Percentiles rank a stretch among this genome's conserved stretches.
These are phyloP conservation scores for Drosophila meridionalis DNA, from an alignment of 2,888 invertebrate species.

Conservation along the genomic window DNA sequence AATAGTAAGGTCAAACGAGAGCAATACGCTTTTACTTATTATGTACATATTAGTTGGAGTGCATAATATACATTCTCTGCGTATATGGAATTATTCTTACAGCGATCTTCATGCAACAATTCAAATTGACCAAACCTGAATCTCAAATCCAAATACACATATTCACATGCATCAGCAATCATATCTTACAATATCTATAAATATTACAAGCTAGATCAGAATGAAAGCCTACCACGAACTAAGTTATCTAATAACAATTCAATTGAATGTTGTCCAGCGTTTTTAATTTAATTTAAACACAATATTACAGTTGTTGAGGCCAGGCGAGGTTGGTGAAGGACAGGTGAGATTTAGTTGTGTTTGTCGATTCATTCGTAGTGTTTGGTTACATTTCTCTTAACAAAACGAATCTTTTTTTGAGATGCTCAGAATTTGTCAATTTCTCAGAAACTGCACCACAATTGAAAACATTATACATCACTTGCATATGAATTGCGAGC, in stretches of 20 bases:
- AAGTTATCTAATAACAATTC: slow-evolving; percentile 21
- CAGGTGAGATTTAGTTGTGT: slow-evolving; percentile 87
- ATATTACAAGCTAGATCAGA: background rate
- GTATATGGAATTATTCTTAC: background rate
- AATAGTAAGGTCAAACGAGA: slow-evolving; percentile 1
- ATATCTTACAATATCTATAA: background rate
- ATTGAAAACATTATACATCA: slow-evolving; percentile 4
- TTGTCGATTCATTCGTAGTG: slow-evolving; percentile 44
- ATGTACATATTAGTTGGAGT: background rate
- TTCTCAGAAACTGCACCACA: slow-evolving; percentile 10
- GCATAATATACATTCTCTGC: background rate
- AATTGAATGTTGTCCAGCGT: slow-evolving; percentile 27
- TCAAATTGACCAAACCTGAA: background rate
- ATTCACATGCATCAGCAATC: background rate
- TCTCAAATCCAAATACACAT: background rate
- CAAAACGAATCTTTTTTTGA: slow-evolving; percentile 28
- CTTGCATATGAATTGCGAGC: slow-evolving; percentile 41
- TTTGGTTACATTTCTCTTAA: slow-evolving; percentile 37
- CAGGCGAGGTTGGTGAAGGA: slow-evolving; percentile 90
- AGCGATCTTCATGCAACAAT: background rate
- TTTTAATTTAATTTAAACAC: slow-evolving; percentile 58
- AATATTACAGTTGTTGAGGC: slow-evolving; percentile 88
- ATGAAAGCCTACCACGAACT: background rate
- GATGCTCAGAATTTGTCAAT: slow-evolving; percentile 7
- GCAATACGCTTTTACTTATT: too few relatives aligned